Evolutionary conservation across 2,113 vertebrate species (phyloP).

Genomic region (Orientallactaga bullata): DNA sequence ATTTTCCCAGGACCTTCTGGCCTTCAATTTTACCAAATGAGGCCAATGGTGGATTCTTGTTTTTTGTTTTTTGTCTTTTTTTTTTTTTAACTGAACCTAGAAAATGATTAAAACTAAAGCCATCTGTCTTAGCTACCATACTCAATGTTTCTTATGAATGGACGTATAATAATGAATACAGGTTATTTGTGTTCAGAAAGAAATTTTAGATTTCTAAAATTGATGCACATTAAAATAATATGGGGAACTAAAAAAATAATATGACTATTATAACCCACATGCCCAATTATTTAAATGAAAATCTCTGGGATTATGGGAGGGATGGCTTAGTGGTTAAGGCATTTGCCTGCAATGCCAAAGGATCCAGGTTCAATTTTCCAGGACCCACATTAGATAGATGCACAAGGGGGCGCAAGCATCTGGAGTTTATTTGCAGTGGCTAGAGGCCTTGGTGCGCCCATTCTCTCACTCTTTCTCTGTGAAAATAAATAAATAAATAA

Average conservation of each 20-base stretch:
- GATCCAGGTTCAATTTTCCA: no score
- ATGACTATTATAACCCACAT: background rate
- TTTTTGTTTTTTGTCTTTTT: no score
- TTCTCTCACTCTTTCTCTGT: no score
- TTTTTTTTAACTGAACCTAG: conserved; percentile 54
- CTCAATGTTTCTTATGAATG: background rate
- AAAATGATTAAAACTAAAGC: conserved; percentile 16
- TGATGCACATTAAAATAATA: conserved; percentile 53
- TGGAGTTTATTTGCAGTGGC: no score
- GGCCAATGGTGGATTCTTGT: background rate
- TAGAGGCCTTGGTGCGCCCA: no score
- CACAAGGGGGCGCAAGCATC: no score
- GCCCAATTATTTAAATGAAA: conserved; percentile 28
- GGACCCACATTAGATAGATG: no score
- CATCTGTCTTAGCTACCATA: background rate
- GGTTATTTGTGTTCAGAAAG: background rate
- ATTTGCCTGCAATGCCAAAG: no score
- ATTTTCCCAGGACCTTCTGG: conserved; percentile 16
- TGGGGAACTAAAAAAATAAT: background rate
- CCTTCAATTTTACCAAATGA: conserved; percentile 41
- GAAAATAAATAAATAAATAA: no score
- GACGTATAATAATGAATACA: conserved; percentile 4
- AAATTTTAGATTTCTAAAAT: conserved; percentile 16
- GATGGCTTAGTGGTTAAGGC: no score
- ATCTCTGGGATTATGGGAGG: background rate